These are phyloP conservation scores for Hormiphora californensis DNA, from an alignment of 37 sponge, comb jelly and placozoan species.

Conservation along the genomic window DNA sequence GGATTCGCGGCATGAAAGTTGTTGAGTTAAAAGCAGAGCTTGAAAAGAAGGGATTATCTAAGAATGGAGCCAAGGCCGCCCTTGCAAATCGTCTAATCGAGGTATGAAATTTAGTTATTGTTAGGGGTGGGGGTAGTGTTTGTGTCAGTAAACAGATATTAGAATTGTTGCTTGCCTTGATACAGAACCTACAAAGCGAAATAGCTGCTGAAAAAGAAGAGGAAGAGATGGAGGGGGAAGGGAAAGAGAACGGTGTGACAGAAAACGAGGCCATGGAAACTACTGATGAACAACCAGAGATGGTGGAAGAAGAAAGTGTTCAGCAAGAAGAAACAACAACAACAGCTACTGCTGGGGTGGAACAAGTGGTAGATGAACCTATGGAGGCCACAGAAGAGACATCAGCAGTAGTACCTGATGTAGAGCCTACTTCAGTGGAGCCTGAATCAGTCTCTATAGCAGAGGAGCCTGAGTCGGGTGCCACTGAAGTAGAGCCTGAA, in stretches of 20 bases:
- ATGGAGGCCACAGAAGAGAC: background rate
- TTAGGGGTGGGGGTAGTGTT: too few species aligned
- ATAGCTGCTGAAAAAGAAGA: background rate
- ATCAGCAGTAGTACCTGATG: too few species aligned
- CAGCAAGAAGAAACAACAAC: background rate
- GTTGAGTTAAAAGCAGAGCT: slow-evolving; percentile 2
- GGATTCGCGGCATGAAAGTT: slow-evolving; percentile 30
- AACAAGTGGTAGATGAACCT: background rate
- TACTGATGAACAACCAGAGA: background rate
- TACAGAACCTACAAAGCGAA: too few species aligned
- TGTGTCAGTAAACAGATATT: too few species aligned
- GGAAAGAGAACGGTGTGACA: background rate
- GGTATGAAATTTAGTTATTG: too few species aligned
- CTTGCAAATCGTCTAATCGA: slow-evolving; percentile 13
- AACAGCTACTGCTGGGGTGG: background rate
- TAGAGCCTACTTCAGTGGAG: too few species aligned
- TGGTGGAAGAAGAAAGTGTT: background rate
- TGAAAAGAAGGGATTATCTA: background rate
- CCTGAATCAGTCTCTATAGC: too few species aligned
- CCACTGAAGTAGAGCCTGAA: background rate
- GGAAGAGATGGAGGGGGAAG: background rate
- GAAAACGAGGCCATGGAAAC: background rate
- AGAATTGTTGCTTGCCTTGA: too few species aligned
- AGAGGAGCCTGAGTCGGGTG: background rate
- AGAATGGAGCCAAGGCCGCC: background rate